Conservation (phyloP, 2,113 vertebrate species). For the Axis porcinus region DNA sequence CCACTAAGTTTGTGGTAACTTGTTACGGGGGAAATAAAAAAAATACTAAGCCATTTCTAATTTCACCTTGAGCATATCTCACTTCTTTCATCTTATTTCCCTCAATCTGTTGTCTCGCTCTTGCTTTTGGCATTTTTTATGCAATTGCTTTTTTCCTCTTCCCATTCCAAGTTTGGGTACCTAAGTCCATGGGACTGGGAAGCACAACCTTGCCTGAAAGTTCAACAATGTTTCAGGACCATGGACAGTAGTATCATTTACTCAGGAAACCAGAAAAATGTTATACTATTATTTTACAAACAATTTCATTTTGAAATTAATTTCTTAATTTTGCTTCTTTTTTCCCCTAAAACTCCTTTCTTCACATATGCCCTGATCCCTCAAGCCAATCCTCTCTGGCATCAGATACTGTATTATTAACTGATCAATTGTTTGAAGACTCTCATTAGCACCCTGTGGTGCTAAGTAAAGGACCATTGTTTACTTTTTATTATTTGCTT, state of each 20-base stretch:
- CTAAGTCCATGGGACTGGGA: accelerated
- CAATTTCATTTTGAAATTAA: not conserved
- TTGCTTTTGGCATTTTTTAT: not conserved
- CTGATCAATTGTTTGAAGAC: not conserved
- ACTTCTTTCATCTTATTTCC: not conserved
- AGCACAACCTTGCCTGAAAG: not conserved
- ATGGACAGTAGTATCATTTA: accelerated
- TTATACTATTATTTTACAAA: not conserved
- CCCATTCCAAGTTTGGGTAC: not conserved
- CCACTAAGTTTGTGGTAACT: not conserved
- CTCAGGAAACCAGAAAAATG: not conserved
- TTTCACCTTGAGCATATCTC: not conserved
- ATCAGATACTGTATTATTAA: not conserved
- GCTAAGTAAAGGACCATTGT: not conserved
- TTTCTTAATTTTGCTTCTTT: not conserved
- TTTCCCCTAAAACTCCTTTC: not conserved
- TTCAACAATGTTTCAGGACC: not conserved
- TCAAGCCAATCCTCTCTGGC: not conserved
- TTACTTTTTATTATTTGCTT: not conserved
- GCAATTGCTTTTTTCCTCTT: not conserved
- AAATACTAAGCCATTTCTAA: not conserved
- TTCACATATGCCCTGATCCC: not conserved
- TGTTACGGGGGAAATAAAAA: not conserved
- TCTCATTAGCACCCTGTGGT: not conserved
- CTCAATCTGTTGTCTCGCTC: not conserved